Evolutionary conservation across 2,797 vertebrate species (phyloP).

Genomic region (Dallia pectoralis): DNA sequence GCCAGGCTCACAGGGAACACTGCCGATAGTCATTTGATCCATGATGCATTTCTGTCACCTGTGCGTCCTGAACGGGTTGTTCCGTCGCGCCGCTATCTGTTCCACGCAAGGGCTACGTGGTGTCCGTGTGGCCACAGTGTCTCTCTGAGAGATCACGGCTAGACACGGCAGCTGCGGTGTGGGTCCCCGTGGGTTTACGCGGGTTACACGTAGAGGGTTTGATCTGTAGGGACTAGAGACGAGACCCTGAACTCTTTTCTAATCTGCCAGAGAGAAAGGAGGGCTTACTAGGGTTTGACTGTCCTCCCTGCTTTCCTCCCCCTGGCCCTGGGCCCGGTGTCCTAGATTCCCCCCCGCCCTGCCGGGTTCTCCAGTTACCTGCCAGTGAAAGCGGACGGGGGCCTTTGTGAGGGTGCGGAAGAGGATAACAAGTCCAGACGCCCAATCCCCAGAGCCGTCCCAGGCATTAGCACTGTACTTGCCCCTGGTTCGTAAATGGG

Average conservation of each 20-base stretch:
- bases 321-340: constrained; percentile 59
- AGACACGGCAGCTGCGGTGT: constrained; percentile 44
- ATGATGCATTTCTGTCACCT: neutral
- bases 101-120: too few species aligned
- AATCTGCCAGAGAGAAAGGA: constrained; percentile 41
- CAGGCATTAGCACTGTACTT: constrained; percentile 72
- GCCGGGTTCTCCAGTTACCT: constrained; percentile 75
- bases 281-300: constrained; percentile 59
- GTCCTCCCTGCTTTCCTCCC: constrained; percentile 48
- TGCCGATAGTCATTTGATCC: constrained; percentile 13
- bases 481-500: constrained; percentile 68
- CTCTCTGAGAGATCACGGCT: too few species aligned
- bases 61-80: too few species aligned
- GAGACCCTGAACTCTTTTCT: constrained; percentile 54
- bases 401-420: constrained; percentile 69
- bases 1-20: neutral
- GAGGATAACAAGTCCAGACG: constrained; percentile 76
- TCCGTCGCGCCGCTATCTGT: too few species aligned
- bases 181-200: constrained; percentile 57
- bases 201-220: constrained; percentile 23
- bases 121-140: too few species aligned
- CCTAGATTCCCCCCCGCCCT: constrained; percentile 55
- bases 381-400: constrained; percentile 66
- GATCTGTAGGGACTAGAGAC: constrained; percentile 47
- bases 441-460: constrained; percentile 72